phyloP scores from a whole-genome alignment of 1,140 invertebrate species.

The Hyphantria cunea region DNA sequence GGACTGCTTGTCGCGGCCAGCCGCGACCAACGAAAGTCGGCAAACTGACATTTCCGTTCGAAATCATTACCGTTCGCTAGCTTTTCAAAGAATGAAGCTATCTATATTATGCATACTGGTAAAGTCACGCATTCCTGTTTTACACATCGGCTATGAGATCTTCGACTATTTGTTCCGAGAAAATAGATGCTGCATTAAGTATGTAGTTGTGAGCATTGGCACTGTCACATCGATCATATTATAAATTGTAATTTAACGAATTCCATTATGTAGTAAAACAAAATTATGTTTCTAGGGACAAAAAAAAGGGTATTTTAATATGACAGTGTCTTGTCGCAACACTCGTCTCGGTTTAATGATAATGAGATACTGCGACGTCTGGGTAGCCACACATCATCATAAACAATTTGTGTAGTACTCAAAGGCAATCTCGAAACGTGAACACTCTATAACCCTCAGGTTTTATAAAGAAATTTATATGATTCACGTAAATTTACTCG shows the following conservation, averaged over 20 bases:
- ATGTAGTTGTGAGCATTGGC: conserved; percentile 16
- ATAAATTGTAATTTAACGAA: conserved; percentile 30
- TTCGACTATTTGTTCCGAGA: conserved; percentile 44
- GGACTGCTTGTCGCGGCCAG: conserved; percentile 20
- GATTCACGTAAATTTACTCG: background rate
- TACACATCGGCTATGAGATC: conserved; percentile 18
- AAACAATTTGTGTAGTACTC: conserved; percentile 48
- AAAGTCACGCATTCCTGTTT: conserved; percentile 37
- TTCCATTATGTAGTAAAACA: conserved; percentile 21
- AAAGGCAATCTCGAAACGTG: conserved; percentile 36
- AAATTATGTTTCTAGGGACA: conserved; percentile 5
- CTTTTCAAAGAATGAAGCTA: conserved; percentile 41
- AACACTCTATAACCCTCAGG: conserved; percentile 8
- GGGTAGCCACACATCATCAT: conserved; percentile 37
- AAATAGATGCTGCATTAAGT: conserved; percentile 25
- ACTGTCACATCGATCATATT: conserved; percentile 27
- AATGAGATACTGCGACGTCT: conserved; percentile 25
- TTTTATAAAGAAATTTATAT: background rate
- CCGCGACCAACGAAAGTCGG: conserved; percentile 43
- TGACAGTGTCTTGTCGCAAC: conserved; percentile 14
- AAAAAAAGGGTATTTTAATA: conserved; percentile 8
- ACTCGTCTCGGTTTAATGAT: conserved; percentile 24
- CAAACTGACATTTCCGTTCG: conserved; percentile 64
- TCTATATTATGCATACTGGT: conserved; percentile 26
- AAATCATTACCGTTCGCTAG: conserved; percentile 53